Evolutionary conservation across 2,113 vertebrate species (phyloP), one percentile per base, ranked within the genome.

Genomic region (Jaculus jaculus): DNA sequence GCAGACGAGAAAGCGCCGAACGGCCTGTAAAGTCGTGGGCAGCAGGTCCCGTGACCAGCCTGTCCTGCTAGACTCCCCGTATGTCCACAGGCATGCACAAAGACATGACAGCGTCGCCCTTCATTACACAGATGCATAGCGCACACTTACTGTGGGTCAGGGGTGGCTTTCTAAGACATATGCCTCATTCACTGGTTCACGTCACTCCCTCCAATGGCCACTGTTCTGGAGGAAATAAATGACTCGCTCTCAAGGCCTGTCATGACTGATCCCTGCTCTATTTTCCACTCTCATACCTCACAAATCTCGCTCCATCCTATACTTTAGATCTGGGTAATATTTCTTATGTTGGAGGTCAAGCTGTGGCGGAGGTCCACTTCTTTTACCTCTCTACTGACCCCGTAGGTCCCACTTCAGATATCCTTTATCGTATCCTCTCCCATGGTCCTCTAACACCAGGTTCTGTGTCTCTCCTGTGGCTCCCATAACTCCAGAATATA

Each of bases 21-120:
- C 21, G 72, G 8, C 30, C 39, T 3, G 2, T 16, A 21, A 5
- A 0, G 2, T 2, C 10, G 24, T 0, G 1, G 0, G 5, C n/a
- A 0, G 16, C 18, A 0, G 0, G 26, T 0, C 4, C 10, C 12
- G 2, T 66, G 23, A 13, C 42, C 32, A 26, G n/a, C 15, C 65
- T 80, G 58, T 42, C 7, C 80, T 13, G 13, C 21, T 63, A 4
- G 32, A 12, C 11, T 51, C 4, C 21, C 0, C 7, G 2, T 8
- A 0, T 8, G 11, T 28, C 60, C 16, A 17, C 34, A 47, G 54
- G 72, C n/a, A 1, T 0, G 13, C 2, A 10, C 13, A 24, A 65
- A 15, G 39, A 37, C 20, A 18, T 23, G 26, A 0, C 16, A 32
- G 1, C n/a, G 42, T 60, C 34, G 21, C 18, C 20, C 58, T 15